Base-by-base conservation (phyloP, 2,888 invertebrate genomes). In the Sminthurides aquaticus region DNA sequence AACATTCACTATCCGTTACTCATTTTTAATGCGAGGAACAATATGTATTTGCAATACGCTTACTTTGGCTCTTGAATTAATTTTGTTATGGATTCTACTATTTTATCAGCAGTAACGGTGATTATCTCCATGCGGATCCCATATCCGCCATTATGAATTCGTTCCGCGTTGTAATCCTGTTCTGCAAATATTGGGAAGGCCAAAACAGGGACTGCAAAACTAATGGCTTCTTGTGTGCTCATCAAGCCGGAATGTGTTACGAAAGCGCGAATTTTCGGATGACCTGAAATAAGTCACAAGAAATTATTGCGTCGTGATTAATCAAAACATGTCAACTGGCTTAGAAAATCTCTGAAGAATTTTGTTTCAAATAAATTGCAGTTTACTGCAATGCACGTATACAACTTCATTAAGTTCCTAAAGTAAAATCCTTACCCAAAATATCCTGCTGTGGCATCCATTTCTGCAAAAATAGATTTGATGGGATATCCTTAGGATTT, bases 181-280 rank as follows among this genome's bases (percentile, higher is more conserved):
- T 84, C 83, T 26, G 80, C 79, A 54, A 80, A 78, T 34, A 83
- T 77, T 34, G 83, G 83, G 67, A 84, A 78, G 52, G 81, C 80
- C 62, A 84, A 76, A 62, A 84, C 78, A 2, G 85, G 85, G 0
- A 85, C 81, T n/a, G 82, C 85, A 73, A 85, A 79, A 75, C 79
- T 84, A 52, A 81, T 80, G 0, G 86, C 82, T 77, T 87, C 87
- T 73, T 83, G 82, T 1, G 84, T 80, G 55, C 86, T 84, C 70
- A 86, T 84, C 67, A 85, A 79, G 1, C 87, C 87, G 1, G 86
- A 86, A 74, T 87, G 87, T 0, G 85, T 83, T 71, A 87, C 82
- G 74, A 87, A 87, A 0, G 82, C 75, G 68, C 80, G 81, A 1
- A 84, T 79, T 64, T 82, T 83, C 1, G 79, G 79, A 77, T 85